Evolutionary conservation across 1,140 invertebrate species (phyloP).

Genomic region (Penaeus chinensis): DNA sequence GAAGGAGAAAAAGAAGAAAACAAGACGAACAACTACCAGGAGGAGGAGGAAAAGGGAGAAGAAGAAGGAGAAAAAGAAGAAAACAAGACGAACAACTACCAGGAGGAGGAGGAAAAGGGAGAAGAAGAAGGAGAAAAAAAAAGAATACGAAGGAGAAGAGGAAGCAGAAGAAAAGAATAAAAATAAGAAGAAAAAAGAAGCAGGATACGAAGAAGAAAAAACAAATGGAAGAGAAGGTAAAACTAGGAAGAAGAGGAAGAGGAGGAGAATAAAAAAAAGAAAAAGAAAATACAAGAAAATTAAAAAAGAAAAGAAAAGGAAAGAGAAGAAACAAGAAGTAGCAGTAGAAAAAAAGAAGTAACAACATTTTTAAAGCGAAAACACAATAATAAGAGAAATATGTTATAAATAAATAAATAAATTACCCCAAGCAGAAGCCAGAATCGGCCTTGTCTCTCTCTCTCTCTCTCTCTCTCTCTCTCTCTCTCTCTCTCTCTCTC

Average conservation of each 20-base stretch:
- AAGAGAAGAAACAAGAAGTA: background rate
- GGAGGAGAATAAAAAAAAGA: too few species aligned
- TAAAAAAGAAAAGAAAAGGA: background rate
- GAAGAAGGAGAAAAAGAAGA: too few species aligned
- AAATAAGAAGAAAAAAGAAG: background rate
- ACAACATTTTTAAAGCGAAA: background rate
- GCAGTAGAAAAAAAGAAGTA: background rate
- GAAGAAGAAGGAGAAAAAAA: too few species aligned
- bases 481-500: constrained; percentile 3
- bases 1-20: too few species aligned
- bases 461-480: constrained; percentile 12
- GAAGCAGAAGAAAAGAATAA: background rate
- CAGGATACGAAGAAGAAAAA: background rate
- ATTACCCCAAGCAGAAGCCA: too few species aligned
- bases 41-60: too few species aligned
- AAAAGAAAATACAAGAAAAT: background rate
- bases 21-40: too few species aligned
- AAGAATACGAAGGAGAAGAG: too few species aligned
- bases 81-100: background rate
- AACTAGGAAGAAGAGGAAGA: background rate
- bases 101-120: too few species aligned
- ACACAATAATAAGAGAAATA: background rate
- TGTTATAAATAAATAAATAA: too few species aligned
- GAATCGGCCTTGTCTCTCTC: background rate
- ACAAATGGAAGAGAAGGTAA: background rate